These are phyloP conservation scores for Eustalomyia histrio DNA, from an alignment of 2,888 invertebrate genomes.

Conservation along the genomic window DNA sequence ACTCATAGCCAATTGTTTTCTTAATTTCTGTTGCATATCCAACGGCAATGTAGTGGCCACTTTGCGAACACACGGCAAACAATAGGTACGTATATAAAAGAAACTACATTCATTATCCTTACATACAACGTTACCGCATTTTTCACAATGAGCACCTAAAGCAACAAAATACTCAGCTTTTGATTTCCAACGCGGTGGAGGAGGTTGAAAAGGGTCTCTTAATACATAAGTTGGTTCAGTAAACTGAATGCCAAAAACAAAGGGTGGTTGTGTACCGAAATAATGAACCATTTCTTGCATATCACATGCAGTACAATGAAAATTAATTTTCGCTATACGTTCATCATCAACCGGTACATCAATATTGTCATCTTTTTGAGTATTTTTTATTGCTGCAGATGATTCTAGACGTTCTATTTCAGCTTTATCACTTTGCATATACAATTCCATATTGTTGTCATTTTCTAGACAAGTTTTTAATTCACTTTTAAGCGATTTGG, in stretches of 20 bases:
- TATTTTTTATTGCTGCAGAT: slow-evolving; percentile 19
- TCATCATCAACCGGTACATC: slow-evolving; percentile 70
- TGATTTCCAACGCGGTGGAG: slow-evolving; percentile 79
- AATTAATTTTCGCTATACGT: slow-evolving; percentile 75
- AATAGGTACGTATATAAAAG: slow-evolving; percentile 88
- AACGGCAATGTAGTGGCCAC: slow-evolving; percentile 84
- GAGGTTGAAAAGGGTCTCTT: slow-evolving; percentile 91
- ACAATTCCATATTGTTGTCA: slow-evolving; percentile 65
- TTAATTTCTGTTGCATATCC: slow-evolving; percentile 84
- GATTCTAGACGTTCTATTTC: slow-evolving; percentile 73
- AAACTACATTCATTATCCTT: slow-evolving; percentile 87
- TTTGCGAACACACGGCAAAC: slow-evolving; percentile 84
- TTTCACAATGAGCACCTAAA: slow-evolving; percentile 87
- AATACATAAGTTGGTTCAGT: slow-evolving; percentile 88
- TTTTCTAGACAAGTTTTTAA: slow-evolving; percentile 10
- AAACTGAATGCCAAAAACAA: slow-evolving; percentile 83
- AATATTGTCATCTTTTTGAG: slow-evolving; percentile 21
- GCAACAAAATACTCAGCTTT: slow-evolving; percentile 86
- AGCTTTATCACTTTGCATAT: slow-evolving; percentile 69
- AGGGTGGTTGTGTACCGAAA: slow-evolving; percentile 87
- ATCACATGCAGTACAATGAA: slow-evolving; percentile 84
- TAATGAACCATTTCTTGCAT: slow-evolving; percentile 87
- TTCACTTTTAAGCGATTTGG: slow-evolving; percentile 1
- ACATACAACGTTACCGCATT: slow-evolving; percentile 86
- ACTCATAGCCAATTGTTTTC: slow-evolving; percentile 72